Evolutionary conservation across 2,113 vertebrate genomes (phyloP), one percentile per base, ranked within the genome.

Genomic region (Amphiprion percula): DNA sequence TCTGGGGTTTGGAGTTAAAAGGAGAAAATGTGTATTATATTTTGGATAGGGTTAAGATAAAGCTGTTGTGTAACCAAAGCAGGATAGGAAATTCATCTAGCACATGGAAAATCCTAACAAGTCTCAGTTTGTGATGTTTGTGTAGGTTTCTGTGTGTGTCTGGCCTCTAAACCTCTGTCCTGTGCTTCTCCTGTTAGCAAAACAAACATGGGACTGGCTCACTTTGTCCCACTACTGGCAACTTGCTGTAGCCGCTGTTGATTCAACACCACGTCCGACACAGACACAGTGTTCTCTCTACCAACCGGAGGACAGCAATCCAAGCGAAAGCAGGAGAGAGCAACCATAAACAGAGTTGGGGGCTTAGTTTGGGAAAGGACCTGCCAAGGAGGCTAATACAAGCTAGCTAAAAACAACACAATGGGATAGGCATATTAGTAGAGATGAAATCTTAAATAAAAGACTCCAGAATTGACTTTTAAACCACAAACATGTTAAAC

Each of bases 241-340:
- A 69, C 72, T 81, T 24, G 47, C 82, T 83, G 52, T 61, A 80
- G 76, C 79, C 83, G 68, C 85, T 89, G 93, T 93, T 90, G 92
- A 90, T 83, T 90, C 88, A 93, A 93, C 91, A 92, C 55, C 17
- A 62, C 44, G 52, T 84, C 75, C 44, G 30, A 90, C 74, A 81
- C 78, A 64, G 52, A 37, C 33, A 37, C 33, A 55, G 3, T 77
- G 87, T 85, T 85, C 87, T 80, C 61, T 82, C 69, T 12, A 62
- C 72, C 21, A 44, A 73, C 46, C 21, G 50, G 52, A 83, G 52
- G 62, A 60, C 62, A 30, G 61, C 55, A 14, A 28, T 2, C 21
- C 0, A 17, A 80, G 50, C 28, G 16, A 54, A 53, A 50, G 60
- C 12, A 14, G 77, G 23, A 61, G 33, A 54, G 23, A 85, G 59